Conservation (phyloP, 2,888 invertebrate genomes). For the Megamerina dolium region DNA sequence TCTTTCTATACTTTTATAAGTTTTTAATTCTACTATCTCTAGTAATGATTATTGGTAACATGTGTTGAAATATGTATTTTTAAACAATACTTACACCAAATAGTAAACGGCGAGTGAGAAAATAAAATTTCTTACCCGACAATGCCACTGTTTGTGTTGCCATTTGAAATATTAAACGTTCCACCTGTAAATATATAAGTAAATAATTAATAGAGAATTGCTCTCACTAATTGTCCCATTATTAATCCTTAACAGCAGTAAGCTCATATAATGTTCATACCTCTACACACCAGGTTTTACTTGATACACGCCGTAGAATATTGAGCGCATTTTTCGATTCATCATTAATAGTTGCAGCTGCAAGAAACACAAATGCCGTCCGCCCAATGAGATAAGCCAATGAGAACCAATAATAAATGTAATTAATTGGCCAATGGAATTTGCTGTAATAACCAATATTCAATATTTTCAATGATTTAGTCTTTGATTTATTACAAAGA, state of each 20-base stretch:
- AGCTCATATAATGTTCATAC: conserved; percentile 20
- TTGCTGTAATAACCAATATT: conserved; percentile 28
- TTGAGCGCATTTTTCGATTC: conserved; percentile 53
- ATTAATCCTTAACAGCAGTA: background rate
- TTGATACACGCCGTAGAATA: conserved; percentile 47
- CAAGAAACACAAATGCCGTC: conserved; percentile 53
- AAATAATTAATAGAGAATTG: background rate
- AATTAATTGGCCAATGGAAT: conserved; percentile 48
- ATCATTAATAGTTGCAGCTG: conserved; percentile 55
- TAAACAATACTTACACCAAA: conserved; percentile 52
- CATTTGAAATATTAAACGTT: conserved; percentile 56
- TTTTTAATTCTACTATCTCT: too few species aligned
- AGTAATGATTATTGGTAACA: too few species aligned
- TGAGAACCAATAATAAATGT: conserved; percentile 55
- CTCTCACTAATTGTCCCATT: background rate
- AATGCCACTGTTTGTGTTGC: conserved; percentile 54
- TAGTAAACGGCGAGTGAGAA: conserved; percentile 54
- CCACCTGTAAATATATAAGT: conserved; percentile 48
- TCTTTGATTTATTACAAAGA: too few species aligned
- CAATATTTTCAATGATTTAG: too few species aligned
- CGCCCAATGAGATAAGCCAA: conserved; percentile 53
- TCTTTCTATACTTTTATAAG: too few species aligned
- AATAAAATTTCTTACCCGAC: conserved; percentile 59
- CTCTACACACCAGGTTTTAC: conserved; percentile 41
- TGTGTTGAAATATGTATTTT: too few species aligned